A percentile compares a stretch with the other conserved stretches of the same genome.
phyloP scores from a whole-genome alignment of 1,140 invertebrate species.

The Cyclargus thomasi region DNA sequence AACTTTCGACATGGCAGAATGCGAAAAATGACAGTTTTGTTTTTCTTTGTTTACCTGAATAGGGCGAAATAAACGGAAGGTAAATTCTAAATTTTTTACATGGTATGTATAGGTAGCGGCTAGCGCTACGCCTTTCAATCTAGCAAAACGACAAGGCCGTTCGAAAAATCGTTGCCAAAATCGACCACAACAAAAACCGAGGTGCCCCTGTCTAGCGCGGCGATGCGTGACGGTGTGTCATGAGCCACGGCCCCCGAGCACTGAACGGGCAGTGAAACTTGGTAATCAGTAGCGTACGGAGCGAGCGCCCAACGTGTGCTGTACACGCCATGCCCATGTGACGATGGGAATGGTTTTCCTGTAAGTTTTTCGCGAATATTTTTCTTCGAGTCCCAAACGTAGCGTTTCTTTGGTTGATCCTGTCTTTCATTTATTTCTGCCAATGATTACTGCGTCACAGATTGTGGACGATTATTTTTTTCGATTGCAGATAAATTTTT shows the following conservation, averaged over 20 bases:
- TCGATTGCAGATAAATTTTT: background rate
- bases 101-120: too few species aligned
- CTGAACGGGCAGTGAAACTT: background rate
- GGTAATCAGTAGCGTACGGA: background rate
- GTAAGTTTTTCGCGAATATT: conserved; percentile 33
- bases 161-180: background rate
- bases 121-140: too few species aligned
- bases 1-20: too few species aligned
- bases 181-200: background rate
- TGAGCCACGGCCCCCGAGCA: background rate
- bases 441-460: background rate
- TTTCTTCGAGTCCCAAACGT: background rate
- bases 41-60: too few species aligned
- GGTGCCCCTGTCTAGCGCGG: conserved; percentile 11
- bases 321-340: conserved; percentile 13
- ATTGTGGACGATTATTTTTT: background rate
- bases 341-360: conserved; percentile 51
- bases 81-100: too few species aligned
- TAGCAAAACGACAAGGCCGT: background rate
- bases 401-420: background rate
- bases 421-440: background rate
- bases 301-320: conserved; percentile 13
- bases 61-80: too few species aligned
- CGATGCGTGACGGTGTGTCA: conserved; percentile 10
- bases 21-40: too few species aligned